Evolutionary conservation across 37 sponge, comb jelly and placozoan species (phyloP).

Genomic region (Agelas oroides): DNA sequence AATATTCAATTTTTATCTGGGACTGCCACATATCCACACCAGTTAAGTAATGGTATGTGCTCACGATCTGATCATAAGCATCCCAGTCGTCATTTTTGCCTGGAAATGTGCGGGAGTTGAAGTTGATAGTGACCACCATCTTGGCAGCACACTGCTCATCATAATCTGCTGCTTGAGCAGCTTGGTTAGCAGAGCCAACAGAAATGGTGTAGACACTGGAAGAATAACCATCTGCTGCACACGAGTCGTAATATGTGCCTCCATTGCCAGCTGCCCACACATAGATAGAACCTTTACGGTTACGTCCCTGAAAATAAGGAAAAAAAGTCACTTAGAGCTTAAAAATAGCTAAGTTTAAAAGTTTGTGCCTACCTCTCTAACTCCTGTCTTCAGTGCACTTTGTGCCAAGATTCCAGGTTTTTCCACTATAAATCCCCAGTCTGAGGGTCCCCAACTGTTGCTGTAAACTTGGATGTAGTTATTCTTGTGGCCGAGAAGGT

Average conservation of each 20-base stretch:
- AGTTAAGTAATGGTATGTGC: too few relatives aligned
- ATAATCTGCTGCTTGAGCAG: constrained; percentile 83
- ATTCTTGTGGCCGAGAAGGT: constrained; percentile 68
- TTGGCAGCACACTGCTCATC: constrained; percentile 89
- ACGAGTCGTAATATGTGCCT: constrained; percentile 82
- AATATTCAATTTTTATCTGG: too few relatives aligned
- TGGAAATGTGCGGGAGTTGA: constrained; percentile 62
- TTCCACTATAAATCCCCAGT: constrained; percentile 86
- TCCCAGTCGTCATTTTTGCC: constrained; percentile 32
- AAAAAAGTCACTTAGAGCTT: neutral
- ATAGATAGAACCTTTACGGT: constrained; percentile 83
- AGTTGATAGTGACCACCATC: constrained; percentile 87
- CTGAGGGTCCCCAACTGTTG: constrained; percentile 96
- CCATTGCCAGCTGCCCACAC: constrained; percentile 99
- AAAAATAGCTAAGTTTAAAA: neutral
- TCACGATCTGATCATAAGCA: constrained; percentile 29
- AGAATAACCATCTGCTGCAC: constrained; percentile 94
- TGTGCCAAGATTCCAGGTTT: constrained; percentile 82
- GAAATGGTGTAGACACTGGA: constrained; percentile 89
- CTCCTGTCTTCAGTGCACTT: constrained; percentile 62
- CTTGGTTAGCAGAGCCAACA: constrained; percentile 82
- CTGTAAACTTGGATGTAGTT: constrained; percentile 89
- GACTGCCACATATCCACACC: too few relatives aligned
- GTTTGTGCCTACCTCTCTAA: constrained; percentile 53
- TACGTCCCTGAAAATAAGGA: constrained; percentile 62